Conservation (phyloP, 2,888 invertebrate genomes). For the Tiphia femorata region DNA sequence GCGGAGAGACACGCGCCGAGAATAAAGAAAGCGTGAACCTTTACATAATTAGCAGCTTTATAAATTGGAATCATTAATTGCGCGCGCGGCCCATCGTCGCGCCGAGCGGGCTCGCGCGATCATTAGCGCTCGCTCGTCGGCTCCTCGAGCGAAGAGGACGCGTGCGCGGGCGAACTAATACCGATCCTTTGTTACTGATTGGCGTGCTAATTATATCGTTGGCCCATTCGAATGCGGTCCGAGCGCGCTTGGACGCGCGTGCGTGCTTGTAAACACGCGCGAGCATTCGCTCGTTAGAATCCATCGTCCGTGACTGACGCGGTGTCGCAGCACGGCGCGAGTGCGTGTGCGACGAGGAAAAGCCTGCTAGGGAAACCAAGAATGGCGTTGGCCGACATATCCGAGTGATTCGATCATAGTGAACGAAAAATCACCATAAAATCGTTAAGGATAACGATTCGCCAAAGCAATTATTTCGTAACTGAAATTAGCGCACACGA, state of each 20-base stretch:
- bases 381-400: too few species aligned
- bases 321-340: not conserved
- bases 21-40: conserved; percentile 56
- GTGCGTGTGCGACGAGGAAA: too few species aligned
- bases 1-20: conserved; percentile 33
- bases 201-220: conserved; percentile 42
- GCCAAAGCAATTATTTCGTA: too few species aligned
- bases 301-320: too few species aligned
- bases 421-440: too few species aligned
- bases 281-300: too few species aligned
- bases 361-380: too few species aligned
- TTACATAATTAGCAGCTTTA: conserved; percentile 50
- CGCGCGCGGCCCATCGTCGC: conserved; percentile 18
- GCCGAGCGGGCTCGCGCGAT: conserved; percentile 10
- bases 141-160: conserved; percentile 25
- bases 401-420: too few species aligned
- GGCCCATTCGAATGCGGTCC: conserved; percentile 29
- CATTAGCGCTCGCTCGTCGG: too few species aligned
- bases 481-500: too few species aligned
- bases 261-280: not conserved
- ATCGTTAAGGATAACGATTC: too few species aligned
- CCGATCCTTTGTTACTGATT: conserved; percentile 43
- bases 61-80: conserved; percentile 50
- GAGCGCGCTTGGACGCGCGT: not conserved
- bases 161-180: conserved; percentile 27